Base-by-base conservation (phyloP, 1,140 invertebrate species). In the Teleogryllus occipitalis region DNA sequence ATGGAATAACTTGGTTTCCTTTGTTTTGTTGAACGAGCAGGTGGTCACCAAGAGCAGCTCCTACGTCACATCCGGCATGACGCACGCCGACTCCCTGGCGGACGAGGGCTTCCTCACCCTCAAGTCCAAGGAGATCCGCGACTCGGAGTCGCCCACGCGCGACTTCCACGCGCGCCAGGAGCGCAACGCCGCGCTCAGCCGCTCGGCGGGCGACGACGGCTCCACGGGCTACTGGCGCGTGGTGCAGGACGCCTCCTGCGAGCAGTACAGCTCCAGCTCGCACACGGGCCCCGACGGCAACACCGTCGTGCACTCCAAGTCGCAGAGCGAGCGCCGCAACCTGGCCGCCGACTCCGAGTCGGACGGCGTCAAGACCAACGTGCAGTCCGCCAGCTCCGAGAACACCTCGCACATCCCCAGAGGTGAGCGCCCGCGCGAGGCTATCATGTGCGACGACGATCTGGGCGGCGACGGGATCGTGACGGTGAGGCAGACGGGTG, bases 71-170 rank as follows among this genome's bases (percentile, higher is more conserved):
- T 76, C 21, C 54, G 22, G 8, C 72, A 65, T 74, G 12, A 79
- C 78, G 47, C 92, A 90, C 83, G 89, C 90, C 39, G 91, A 93
- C 83, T 91, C 90, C 5, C 88, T 94, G 82, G 87, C 89, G 27
- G 92, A 93, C 86, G 92, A 93, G 84, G 92, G 90, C 82, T 93
- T 93, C 85, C 87, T 92, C 83, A 91, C 91, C 76, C 88, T 93
- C 84, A 94, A 94, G 87, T 90, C 89, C 76, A 93, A 93, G 86
- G 93, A 93, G 86, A 91, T 93, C 22, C 87, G 92, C 74, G 93
- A 93, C 84, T 93, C 92, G 8, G 91, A 91, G 84, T 93, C 91
- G 47, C 93, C 93, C 7, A 91, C 90, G 18, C 88, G 90, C 82
- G 91, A 91, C 82, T 88, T 88, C 83, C 85, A 86, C 76, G 27